Percentiles rank a stretch among this genome's conserved stretches.
Conservation (phyloP, 2,888 invertebrate genomes). For the Pristionchus japonicus region DNA sequence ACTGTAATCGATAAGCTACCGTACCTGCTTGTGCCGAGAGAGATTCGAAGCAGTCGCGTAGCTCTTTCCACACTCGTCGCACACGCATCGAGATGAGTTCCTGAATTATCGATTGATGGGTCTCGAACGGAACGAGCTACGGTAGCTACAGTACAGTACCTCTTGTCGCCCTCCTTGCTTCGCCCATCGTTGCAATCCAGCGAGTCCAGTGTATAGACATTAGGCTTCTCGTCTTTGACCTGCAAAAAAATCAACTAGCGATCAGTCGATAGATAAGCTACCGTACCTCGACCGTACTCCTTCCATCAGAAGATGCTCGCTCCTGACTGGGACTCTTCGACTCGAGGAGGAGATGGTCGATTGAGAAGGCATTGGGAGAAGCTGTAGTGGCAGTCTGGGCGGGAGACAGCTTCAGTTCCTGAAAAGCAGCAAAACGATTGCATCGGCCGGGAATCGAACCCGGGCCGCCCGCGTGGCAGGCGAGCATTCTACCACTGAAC, state of each 20-base stretch:
- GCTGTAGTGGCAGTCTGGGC: constrained; percentile 3
- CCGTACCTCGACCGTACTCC: constrained; percentile 9
- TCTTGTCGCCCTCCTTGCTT: constrained; percentile 44
- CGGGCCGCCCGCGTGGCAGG: constrained; percentile 73
- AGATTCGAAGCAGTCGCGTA: constrained; percentile 92
- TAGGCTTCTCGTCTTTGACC: constrained; percentile 29
- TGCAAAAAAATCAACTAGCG: neutral
- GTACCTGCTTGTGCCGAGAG: constrained; percentile 82
- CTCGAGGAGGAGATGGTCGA: constrained; percentile 5
- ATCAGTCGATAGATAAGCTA: neutral
- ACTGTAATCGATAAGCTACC: too few relatives aligned
- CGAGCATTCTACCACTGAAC: constrained; percentile 68
- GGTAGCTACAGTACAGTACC: too few relatives aligned
- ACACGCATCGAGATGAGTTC: constrained; percentile 77
- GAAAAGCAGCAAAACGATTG: constrained; percentile 51
- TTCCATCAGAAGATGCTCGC: neutral
- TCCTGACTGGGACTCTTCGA: neutral
- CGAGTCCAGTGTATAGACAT: constrained; percentile 52
- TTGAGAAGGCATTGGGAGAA: constrained; percentile 14
- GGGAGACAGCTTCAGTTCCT: constrained; percentile 15
- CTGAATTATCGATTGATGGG: too few relatives aligned
- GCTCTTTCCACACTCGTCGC: constrained; percentile 90
- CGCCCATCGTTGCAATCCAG: constrained; percentile 53
- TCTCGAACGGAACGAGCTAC: too few relatives aligned
- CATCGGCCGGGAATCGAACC: constrained; percentile 73